Percentiles rank a stretch among this genome's conserved stretches.
These are phyloP conservation scores for Shargacucullia verbasci DNA, from an alignment of 2,888 invertebrate species.

Conservation along the genomic window DNA sequence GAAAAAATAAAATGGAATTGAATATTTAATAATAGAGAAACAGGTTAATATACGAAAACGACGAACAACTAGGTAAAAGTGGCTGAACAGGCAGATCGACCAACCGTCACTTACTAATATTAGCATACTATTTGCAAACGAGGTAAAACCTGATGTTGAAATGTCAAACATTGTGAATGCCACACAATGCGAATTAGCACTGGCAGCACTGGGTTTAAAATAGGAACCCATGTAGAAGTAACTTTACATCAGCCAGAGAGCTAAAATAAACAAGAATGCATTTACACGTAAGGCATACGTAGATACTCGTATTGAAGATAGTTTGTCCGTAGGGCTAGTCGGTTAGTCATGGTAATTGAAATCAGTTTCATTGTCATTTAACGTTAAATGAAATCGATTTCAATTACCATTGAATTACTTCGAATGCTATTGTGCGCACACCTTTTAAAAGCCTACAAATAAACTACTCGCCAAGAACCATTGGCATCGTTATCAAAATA, in stretches of 20 bases:
- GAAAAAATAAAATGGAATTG: conserved; percentile 1
- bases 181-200: background rate
- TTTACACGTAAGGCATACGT: background rate
- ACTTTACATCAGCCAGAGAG: background rate
- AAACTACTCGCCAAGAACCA: no score
- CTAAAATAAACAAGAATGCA: conserved; percentile 16
- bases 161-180: conserved; percentile 13
- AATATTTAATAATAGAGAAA: conserved; percentile 16
- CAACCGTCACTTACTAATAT: conserved; percentile 4
- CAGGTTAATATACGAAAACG: conserved; percentile 3
- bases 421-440: background rate
- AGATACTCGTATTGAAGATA: no score
- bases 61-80: conserved; percentile 16
- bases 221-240: background rate
- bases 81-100: conserved; percentile 2
- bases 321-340: background rate
- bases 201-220: conserved; percentile 1
- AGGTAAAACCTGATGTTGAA: conserved; percentile 8
- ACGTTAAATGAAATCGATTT: conserved; percentile 27
- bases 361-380: conserved; percentile 21
- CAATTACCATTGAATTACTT: conserved; percentile 15
- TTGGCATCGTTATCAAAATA: no score
- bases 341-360: conserved; percentile 24
- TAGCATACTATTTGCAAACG: conserved; percentile 23
- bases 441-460: background rate